phyloP scores from a whole-genome alignment of 2,888 invertebrate genomes.

The Agrochola circellaris region DNA sequence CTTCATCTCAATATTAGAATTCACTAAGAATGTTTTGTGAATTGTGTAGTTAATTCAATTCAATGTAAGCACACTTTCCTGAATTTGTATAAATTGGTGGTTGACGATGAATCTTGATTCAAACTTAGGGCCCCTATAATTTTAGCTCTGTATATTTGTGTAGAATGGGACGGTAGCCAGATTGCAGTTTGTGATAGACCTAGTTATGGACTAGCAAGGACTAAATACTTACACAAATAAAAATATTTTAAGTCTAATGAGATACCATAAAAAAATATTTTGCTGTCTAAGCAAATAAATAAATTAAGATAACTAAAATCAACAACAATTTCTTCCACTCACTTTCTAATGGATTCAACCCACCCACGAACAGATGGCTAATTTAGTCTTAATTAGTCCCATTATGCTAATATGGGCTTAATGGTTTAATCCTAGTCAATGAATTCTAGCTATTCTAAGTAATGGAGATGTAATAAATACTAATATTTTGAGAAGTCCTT shows the following conservation, averaged over 20 bases:
- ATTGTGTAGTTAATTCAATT: neutral
- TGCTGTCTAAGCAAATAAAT: constrained; percentile 7
- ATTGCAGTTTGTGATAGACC: neutral
- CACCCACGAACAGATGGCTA: constrained; percentile 14
- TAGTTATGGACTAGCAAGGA: too few relatives aligned
- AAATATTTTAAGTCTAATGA: neutral
- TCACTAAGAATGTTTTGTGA: neutral
- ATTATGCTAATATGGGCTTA: constrained; percentile 42
- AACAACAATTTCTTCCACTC: constrained; percentile 15
- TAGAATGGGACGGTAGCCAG: neutral
- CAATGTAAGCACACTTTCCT: neutral
- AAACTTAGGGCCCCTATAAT: neutral
- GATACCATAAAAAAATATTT: neutral
- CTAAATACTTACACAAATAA: neutral
- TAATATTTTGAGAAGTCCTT: constrained; percentile 27
- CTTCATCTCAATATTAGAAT: neutral
- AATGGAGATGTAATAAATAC: constrained; percentile 38
- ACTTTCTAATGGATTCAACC: constrained; percentile 20
- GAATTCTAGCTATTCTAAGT: constrained; percentile 26
- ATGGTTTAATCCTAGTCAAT: constrained; percentile 23
- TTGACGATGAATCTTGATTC: neutral
- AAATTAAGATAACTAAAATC: constrained; percentile 1
- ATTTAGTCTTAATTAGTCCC: constrained; percentile 28
- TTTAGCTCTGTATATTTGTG: neutral
- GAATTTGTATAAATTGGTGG: neutral